phyloP scores from a whole-genome alignment of 2,797 vertebrate genomes.

The Channallabes apus region DNA sequence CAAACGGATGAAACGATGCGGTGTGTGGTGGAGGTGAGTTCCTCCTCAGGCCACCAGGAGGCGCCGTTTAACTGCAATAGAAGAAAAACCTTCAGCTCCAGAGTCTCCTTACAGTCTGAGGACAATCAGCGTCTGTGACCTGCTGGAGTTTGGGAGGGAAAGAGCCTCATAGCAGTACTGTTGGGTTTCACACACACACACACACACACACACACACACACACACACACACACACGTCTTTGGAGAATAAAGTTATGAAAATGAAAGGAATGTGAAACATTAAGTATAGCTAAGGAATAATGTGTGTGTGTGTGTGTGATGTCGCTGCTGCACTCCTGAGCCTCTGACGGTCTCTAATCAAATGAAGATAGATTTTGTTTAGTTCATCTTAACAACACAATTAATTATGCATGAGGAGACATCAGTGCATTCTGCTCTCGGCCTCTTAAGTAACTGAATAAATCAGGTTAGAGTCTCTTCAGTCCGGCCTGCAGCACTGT shows the following conservation, averaged over 20 bases:
- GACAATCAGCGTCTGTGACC: not conserved
- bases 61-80: slow-evolving; percentile 23
- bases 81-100: not conserved
- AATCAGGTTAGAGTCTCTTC: slow-evolving; percentile 84
- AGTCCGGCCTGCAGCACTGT: slow-evolving; percentile 81
- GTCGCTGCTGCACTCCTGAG: slow-evolving; percentile 77
- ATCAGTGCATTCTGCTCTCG: slow-evolving; percentile 83
- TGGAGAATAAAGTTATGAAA: not conserved
- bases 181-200: not conserved
- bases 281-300: not conserved
- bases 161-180: not conserved
- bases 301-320: slow-evolving; percentile 51
- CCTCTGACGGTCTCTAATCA: slow-evolving; percentile 88
- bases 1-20: not conserved
- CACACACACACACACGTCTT: not conserved
- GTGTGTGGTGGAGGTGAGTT: not conserved
- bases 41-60: slow-evolving; percentile 54
- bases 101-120: not conserved
- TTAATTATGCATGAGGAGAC: slow-evolving; percentile 99
- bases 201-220: not conserved
- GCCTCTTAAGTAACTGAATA: slow-evolving; percentile 78
- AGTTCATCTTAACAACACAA: slow-evolving; percentile 83
- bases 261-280: not conserved
- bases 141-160: not conserved
- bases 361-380: slow-evolving; percentile 97